A percentile compares a stretch with the other conserved stretches of the same genome.
Evolutionary conservation across 2,113 vertebrate species (phyloP).

Genomic region (Colinus virginianus): DNA sequence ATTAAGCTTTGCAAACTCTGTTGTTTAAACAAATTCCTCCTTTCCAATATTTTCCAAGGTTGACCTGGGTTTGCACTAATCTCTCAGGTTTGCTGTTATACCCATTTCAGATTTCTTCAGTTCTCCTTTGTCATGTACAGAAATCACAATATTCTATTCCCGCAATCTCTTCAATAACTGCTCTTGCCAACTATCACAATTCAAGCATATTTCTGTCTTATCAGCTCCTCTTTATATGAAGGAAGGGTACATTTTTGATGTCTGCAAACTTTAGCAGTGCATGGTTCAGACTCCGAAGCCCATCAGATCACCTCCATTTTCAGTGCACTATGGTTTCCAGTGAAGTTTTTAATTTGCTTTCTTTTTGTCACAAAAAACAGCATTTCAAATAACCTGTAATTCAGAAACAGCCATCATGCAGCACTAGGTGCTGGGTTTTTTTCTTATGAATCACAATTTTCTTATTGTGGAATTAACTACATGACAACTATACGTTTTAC

Average conservation of each 20-base stretch:
- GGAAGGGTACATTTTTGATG: neutral
- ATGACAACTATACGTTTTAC: neutral
- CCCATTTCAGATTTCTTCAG: neutral
- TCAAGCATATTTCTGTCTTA: neutral
- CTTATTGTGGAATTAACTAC: neutral
- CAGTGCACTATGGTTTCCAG: neutral
- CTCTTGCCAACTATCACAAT: neutral
- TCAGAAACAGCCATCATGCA: neutral
- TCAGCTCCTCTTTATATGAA: neutral
- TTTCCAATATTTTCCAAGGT: neutral
- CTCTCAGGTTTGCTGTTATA: neutral
- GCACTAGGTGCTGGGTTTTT: neutral
- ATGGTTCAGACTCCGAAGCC: neutral
- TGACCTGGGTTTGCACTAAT: neutral
- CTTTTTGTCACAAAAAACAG: neutral
- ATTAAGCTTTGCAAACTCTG: neutral
- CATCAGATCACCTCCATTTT: neutral
- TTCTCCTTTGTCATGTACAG: neutral
- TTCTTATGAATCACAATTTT: neutral
- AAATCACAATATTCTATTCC: neutral
- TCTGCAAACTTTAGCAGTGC: neutral
- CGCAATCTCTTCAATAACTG: neutral
- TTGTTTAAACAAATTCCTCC: neutral
- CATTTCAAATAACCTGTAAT: neutral
- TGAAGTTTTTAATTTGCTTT: neutral